These are phyloP conservation scores for Drosophila kohkoa DNA, from an alignment of 1,140 invertebrate species.

Conservation along the genomic window DNA sequence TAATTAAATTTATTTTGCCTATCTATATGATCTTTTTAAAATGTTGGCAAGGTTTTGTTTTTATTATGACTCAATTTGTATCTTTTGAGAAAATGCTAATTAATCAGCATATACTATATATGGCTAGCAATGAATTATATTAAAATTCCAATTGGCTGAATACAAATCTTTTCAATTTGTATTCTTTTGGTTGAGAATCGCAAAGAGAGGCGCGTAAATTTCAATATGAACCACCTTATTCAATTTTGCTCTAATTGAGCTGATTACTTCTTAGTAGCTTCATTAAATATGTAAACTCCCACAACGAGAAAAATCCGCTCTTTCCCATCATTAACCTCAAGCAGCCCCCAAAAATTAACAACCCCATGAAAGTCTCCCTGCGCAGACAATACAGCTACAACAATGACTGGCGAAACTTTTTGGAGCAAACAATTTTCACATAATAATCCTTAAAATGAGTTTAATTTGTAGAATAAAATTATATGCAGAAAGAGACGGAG, in stretches of 20 bases:
- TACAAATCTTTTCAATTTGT: neutral
- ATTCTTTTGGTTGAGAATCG: neutral
- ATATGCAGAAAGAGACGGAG: slow-evolving; percentile 26
- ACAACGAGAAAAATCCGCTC: slow-evolving; percentile 36
- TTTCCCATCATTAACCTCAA: slow-evolving; percentile 27
- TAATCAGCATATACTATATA: neutral
- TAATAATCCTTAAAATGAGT: slow-evolving; percentile 84
- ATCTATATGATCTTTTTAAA: neutral
- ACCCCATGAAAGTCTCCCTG: slow-evolving; percentile 7
- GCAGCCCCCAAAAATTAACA: slow-evolving; percentile 9
- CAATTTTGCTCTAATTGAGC: slow-evolving; percentile 58
- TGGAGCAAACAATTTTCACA: slow-evolving; percentile 76
- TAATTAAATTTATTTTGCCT: slow-evolving; percentile 13
- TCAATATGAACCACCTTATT: neutral
- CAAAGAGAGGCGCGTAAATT: neutral
- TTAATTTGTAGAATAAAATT: slow-evolving; percentile 83
- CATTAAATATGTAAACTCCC: slow-evolving; percentile 30
- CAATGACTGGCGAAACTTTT: slow-evolving; percentile 62
- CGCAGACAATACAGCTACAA: slow-evolving; percentile 28
- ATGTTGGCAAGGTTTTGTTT: neutral
- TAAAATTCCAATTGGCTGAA: neutral
- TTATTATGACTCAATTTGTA: neutral
- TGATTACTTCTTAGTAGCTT: slow-evolving; percentile 36
- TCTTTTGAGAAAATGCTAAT: neutral
- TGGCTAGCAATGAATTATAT: neutral